phyloP scores from a whole-genome alignment of 2,797 vertebrate genomes.

The Pyrrhura leucotis region DNA sequence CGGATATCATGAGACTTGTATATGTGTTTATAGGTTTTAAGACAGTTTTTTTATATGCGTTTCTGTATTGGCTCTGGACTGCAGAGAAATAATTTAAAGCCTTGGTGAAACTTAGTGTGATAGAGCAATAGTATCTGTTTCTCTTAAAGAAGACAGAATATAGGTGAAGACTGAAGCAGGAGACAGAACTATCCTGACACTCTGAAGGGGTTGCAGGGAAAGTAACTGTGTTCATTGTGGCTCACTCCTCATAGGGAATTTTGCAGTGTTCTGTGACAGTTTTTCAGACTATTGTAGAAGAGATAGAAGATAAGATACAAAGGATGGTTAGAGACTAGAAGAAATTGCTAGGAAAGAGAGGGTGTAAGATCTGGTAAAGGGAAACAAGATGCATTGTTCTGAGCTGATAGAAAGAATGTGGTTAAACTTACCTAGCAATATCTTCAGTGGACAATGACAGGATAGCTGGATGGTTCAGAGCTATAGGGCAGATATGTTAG shows the following conservation, averaged over 20 bases:
- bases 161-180: neutral
- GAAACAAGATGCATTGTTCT: neutral
- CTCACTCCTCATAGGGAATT: neutral
- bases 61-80: neutral
- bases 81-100: neutral
- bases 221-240: neutral
- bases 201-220: neutral
- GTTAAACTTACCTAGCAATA: neutral
- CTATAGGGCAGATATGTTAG: neutral
- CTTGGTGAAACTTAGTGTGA: neutral
- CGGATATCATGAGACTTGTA: neutral
- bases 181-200: neutral
- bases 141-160: neutral
- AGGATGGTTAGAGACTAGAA: neutral
- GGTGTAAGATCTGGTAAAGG: neutral
- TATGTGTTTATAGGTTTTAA: neutral
- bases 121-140: neutral
- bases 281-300: neutral
- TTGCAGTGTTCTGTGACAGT: neutral
- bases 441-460: neutral
- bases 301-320: neutral
- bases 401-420: neutral
- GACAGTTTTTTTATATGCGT: fast-evolving
- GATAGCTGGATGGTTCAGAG: neutral
- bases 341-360: neutral